phyloP scores from a whole-genome alignment of 1,140 invertebrate species.

The Solenopsis fugax region DNA sequence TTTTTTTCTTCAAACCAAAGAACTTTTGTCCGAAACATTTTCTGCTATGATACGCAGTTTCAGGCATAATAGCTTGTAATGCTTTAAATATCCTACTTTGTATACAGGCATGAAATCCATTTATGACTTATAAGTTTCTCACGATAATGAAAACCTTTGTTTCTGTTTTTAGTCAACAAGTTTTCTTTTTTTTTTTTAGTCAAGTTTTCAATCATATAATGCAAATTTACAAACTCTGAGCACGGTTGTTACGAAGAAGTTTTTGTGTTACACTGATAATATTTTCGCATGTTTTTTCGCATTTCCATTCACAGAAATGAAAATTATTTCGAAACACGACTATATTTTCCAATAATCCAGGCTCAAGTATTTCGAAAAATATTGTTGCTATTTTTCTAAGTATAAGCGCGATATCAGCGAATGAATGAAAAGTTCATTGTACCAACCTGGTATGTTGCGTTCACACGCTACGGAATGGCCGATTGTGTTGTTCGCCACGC shows the following conservation, averaged over 20 bases:
- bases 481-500: conserved; percentile 94
- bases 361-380: background rate
- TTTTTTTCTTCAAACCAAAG: no score
- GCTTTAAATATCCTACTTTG: no score
- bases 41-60: no score
- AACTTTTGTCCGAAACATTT: no score
- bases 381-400: background rate
- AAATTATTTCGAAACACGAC: background rate
- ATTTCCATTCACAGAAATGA: background rate
- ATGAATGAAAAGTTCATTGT: conserved; percentile 19
- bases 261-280: conserved; percentile 7
- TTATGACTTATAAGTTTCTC: background rate
- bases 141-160: background rate
- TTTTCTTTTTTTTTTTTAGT: background rate
- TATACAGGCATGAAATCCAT: background rate
- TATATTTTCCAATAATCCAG: conserved; percentile 17
- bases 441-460: conserved; percentile 89
- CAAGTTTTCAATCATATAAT: conserved; percentile 34
- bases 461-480: conserved; percentile 92
- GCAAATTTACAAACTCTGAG: background rate
- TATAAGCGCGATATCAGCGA: background rate
- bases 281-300: background rate
- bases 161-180: background rate
- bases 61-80: no score
- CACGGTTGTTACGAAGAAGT: background rate